These are phyloP conservation scores for Litoditis marina DNA, from an alignment of 2,888 invertebrate genomes.

Conservation along the genomic window DNA sequence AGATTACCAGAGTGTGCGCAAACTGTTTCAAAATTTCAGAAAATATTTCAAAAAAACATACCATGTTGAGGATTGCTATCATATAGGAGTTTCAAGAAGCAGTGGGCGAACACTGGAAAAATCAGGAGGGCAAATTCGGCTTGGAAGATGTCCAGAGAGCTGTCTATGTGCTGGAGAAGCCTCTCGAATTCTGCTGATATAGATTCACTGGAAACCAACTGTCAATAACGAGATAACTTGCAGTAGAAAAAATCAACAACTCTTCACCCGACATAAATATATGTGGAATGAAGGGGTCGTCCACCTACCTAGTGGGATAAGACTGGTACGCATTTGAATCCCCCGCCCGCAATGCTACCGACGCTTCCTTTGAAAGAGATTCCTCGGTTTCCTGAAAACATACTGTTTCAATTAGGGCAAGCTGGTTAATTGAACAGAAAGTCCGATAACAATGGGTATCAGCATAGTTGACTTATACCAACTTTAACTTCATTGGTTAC, in stretches of 20 bases:
- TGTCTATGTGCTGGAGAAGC: slow-evolving; percentile 39
- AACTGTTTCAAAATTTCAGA: too few relatives aligned
- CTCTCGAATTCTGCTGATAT: slow-evolving; percentile 37
- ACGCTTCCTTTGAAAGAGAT: slow-evolving; percentile 28
- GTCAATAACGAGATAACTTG: neutral
- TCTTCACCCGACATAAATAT: neutral
- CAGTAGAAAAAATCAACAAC: neutral
- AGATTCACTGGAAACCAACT: slow-evolving; percentile 25
- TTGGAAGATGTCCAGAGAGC: slow-evolving; percentile 38
- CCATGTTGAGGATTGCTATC: neutral
- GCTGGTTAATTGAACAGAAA: neutral
- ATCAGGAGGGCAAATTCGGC: slow-evolving; percentile 18
- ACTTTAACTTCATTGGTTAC: too few relatives aligned
- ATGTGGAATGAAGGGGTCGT: too few relatives aligned
- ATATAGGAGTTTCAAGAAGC: slow-evolving; percentile 20
- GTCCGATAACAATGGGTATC: too few relatives aligned
- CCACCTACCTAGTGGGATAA: slow-evolving; percentile 16
- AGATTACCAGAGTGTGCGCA: too few relatives aligned
- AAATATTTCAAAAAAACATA: neutral
- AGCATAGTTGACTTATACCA: too few relatives aligned
- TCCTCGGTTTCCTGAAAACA: slow-evolving; percentile 37
- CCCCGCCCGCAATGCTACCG: slow-evolving; percentile 17
- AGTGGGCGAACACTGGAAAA: slow-evolving; percentile 45
- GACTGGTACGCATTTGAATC: slow-evolving; percentile 14
- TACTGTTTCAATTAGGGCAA: neutral